A percentile compares a stretch with the other conserved stretches of the same genome.
These are phyloP conservation scores for Erinaceus europaeus DNA, from an alignment of 2,113 vertebrate genomes.

Conservation along the genomic window DNA sequence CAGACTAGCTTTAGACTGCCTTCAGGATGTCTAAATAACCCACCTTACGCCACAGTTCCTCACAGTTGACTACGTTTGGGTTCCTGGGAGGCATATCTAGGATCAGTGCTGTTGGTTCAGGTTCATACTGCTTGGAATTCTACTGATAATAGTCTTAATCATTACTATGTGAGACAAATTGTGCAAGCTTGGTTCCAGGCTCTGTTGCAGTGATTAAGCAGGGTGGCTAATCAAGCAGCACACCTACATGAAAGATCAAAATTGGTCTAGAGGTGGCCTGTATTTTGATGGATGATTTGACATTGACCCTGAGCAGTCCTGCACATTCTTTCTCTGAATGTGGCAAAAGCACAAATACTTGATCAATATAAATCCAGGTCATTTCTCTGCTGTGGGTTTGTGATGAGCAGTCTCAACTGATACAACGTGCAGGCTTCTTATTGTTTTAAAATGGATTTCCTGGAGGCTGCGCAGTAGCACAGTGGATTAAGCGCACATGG, in stretches of 20 bases:
- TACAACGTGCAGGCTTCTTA: too few relatives aligned
- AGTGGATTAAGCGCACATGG: too few relatives aligned
- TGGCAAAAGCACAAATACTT: background rate
- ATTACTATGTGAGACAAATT: background rate
- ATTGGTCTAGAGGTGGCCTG: too few relatives aligned
- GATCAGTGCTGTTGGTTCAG: background rate
- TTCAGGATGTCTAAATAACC: background rate
- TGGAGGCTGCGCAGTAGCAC: too few relatives aligned
- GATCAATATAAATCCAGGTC: background rate
- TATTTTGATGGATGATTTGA: background rate
- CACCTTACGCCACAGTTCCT: background rate
- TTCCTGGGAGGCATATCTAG: background rate
- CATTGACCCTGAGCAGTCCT: background rate
- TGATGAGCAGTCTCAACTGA: background rate
- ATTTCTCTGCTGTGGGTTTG: background rate
- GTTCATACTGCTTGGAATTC: background rate
- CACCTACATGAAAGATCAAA: background rate
- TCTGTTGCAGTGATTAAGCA: background rate
- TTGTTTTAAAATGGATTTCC: too few relatives aligned
- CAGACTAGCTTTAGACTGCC: background rate
- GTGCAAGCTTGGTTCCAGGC: background rate
- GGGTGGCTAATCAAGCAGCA: background rate
- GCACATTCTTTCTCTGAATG: background rate
- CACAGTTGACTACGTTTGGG: background rate
- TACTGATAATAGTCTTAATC: background rate